A percentile compares a stretch with the other conserved stretches of the same genome.
Conservation (phyloP, 1,140 invertebrate genomes). For the Babylonia areolata region DNA sequence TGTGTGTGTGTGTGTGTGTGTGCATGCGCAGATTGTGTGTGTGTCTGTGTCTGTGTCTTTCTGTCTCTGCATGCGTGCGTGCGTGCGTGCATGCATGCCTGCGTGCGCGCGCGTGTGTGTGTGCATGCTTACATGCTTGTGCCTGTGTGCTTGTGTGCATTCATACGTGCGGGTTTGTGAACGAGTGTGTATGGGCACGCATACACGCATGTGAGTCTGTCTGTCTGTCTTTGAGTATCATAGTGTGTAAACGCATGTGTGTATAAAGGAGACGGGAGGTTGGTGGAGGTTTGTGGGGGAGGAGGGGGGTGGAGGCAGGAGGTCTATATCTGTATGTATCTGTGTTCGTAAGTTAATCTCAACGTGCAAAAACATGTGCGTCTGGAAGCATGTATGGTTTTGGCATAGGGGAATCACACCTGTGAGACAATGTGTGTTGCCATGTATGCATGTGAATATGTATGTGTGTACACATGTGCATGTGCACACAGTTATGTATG, state of each 20-base stretch:
- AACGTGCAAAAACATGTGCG: too few species aligned
- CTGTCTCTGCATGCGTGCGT: not conserved
- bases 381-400: too few species aligned
- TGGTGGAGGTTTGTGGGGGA: too few species aligned
- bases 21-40: not conserved
- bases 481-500: too few species aligned
- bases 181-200: not conserved
- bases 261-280: too few species aligned
- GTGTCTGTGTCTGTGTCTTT: not conserved
- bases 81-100: not conserved
- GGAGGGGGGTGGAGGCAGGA: too few species aligned
- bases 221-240: too few species aligned
- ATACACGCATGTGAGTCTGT: not conserved
- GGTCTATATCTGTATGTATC: too few species aligned
- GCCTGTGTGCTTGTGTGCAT: not conserved
- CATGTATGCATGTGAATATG: not conserved
- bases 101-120: not conserved
- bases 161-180: not conserved
- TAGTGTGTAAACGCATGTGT: too few species aligned
- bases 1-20: not conserved
- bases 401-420: too few species aligned
- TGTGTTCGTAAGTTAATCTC: too few species aligned
- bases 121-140: not conserved
- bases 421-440: not conserved
- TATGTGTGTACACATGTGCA: too few species aligned